These are phyloP conservation scores for Trissolcus basalis DNA, from an alignment of 1,140 invertebrate species.

Conservation along the genomic window DNA sequence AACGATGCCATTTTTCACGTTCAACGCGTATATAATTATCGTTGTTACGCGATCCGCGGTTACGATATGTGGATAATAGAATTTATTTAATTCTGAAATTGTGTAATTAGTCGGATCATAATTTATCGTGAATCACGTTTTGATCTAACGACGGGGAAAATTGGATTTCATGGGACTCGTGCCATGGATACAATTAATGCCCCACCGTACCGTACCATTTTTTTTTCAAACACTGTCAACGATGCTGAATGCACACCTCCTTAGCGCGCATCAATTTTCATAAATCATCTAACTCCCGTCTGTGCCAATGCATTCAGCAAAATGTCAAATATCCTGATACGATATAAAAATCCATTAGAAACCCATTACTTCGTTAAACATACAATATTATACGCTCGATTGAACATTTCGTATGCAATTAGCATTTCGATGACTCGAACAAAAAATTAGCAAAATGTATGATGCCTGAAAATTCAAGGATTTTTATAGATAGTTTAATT, in stretches of 20 bases:
- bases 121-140: background rate
- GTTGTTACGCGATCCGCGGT: constrained; percentile 6
- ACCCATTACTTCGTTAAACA: too few relatives aligned
- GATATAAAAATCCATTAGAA: background rate
- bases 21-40: constrained; percentile 13
- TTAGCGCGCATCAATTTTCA: background rate
- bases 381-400: too few relatives aligned
- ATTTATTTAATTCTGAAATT: background rate
- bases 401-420: too few relatives aligned
- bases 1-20: constrained; percentile 4
- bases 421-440: too few relatives aligned
- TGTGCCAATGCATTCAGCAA: background rate
- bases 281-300: background rate
- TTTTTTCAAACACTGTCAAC: background rate
- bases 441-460: too few relatives aligned
- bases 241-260: background rate
- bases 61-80: background rate
- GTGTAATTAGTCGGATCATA: background rate
- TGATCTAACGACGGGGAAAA: background rate
- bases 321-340: background rate
- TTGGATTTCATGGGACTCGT: background rate
- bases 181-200: background rate
- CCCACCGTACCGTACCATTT: background rate
- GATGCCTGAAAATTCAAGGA: too few relatives aligned
- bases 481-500: background rate